These are phyloP conservation scores for Nettapus auritus DNA, from an alignment of 2,113 vertebrate genomes.

Conservation along the genomic window DNA sequence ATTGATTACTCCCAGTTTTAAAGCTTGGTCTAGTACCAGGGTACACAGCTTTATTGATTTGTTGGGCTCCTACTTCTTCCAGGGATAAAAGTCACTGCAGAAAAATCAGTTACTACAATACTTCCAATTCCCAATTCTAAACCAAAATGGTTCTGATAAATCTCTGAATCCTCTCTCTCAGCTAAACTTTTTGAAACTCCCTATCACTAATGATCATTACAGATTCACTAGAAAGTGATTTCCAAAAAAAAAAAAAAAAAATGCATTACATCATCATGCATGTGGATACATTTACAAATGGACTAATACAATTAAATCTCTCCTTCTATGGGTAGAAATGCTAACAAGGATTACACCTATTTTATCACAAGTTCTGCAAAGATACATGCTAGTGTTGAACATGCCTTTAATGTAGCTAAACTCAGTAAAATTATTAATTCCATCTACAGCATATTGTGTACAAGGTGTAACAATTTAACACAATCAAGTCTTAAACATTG, in stretches of 20 bases:
- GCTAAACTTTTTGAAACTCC: not conserved
- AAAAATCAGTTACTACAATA: not conserved
- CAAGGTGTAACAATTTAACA: not conserved
- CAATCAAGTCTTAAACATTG: not conserved
- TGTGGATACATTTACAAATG: not conserved
- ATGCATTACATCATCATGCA: too few species aligned
- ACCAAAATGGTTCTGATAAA: not conserved
- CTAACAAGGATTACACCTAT: not conserved
- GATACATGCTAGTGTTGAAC: not conserved
- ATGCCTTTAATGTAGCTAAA: not conserved
- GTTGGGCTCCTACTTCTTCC: not conserved
- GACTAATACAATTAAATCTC: not conserved
- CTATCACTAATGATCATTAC: not conserved
- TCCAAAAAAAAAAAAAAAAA: not conserved
- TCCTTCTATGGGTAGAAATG: not conserved
- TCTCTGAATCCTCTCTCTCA: not conserved
- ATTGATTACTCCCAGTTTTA: not conserved
- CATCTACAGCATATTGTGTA: not conserved
- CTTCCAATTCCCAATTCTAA: not conserved
- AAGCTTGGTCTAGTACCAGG: not conserved
- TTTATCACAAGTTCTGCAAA: not conserved
- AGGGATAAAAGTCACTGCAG: not conserved
- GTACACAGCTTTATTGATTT: not conserved
- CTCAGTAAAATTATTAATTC: not conserved
- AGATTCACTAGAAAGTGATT: not conserved